Conservation (phyloP, 1,140 invertebrate genomes). For the Venustaconcha ellipsiformis region DNA sequence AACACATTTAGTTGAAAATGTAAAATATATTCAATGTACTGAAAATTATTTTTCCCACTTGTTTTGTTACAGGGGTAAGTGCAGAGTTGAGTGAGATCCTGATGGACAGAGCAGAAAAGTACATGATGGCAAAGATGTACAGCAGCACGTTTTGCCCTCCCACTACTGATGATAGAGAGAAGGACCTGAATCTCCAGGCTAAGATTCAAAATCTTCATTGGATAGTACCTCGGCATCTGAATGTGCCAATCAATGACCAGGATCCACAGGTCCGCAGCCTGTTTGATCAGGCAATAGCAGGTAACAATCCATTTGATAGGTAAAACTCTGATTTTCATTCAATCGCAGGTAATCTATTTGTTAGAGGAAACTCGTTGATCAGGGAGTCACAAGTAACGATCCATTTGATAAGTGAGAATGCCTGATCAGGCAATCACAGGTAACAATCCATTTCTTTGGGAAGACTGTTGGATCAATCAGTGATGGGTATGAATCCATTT, state of each 20-base stretch:
- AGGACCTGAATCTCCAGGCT: constrained; percentile 88
- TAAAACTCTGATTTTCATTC: no score
- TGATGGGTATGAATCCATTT: constrained; percentile 72
- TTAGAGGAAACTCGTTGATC: constrained; percentile 74
- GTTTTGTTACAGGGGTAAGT: constrained; percentile 55
- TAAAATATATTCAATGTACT: no score
- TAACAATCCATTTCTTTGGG: no score
- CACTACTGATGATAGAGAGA: constrained; percentile 90
- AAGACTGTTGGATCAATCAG: constrained; percentile 82
- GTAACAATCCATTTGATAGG: constrained; percentile 38
- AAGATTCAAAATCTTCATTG: constrained; percentile 93
- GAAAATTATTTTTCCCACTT: neutral
- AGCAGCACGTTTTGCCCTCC: constrained; percentile 88
- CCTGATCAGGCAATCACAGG: no score
- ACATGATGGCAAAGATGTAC: constrained; percentile 85
- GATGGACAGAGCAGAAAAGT: constrained; percentile 91
- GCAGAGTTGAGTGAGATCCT: constrained; percentile 83
- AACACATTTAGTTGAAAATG: no score
- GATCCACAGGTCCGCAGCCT: constrained; percentile 84
- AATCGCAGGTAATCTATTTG: no score
- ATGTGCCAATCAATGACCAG: constrained; percentile 89
- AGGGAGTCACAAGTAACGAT: constrained; percentile 80
- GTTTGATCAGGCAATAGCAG: constrained; percentile 89
- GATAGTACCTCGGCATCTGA: constrained; percentile 94
- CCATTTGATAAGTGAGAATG: no score